Conservation (phyloP, 1,140 invertebrate genomes). For the Riptortus pedestris region DNA sequence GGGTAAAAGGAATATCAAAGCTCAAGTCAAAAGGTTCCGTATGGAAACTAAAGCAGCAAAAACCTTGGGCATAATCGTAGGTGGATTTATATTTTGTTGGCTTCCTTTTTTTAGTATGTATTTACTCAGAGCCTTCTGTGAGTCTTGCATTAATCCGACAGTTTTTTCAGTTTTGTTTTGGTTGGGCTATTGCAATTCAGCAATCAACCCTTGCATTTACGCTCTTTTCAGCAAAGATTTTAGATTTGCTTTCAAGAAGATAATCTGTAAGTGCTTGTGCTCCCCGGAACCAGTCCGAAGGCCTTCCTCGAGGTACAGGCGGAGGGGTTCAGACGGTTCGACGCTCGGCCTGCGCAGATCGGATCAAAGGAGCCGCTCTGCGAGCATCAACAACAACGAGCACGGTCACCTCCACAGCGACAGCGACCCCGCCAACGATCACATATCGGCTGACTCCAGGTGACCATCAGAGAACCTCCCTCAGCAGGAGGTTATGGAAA, state of each 20-base stretch:
- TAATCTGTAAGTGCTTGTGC: slow-evolving; percentile 75
- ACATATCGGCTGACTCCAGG: slow-evolving; percentile 42
- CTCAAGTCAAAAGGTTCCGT: slow-evolving; percentile 68
- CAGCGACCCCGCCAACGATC: slow-evolving; percentile 42
- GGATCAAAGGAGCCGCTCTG: slow-evolving; percentile 30
- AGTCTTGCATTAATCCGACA: slow-evolving; percentile 63
- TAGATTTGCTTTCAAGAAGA: slow-evolving; percentile 80
- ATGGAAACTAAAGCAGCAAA: slow-evolving; percentile 92
- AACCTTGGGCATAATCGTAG: slow-evolving; percentile 86
- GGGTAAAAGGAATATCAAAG: slow-evolving; percentile 76
- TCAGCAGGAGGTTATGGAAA: not conserved
- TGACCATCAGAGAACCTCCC: slow-evolving; percentile 37
- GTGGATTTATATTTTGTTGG: slow-evolving; percentile 88
- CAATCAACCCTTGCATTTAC: slow-evolving; percentile 87
- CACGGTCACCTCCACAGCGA: slow-evolving; percentile 34
- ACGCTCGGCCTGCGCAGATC: slow-evolving; percentile 39
- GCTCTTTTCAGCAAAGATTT: slow-evolving; percentile 88
- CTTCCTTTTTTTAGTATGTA: slow-evolving; percentile 92
- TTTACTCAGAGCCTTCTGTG: slow-evolving; percentile 63
- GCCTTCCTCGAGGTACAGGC: slow-evolving; percentile 35
- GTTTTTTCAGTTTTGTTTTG: slow-evolving; percentile 89
- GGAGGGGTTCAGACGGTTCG: slow-evolving; percentile 55
- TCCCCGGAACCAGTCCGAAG: slow-evolving; percentile 25
- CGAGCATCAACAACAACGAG: slow-evolving; percentile 31
- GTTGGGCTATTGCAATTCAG: slow-evolving; percentile 94